Percentiles rank a stretch among this genome's conserved stretches.
Evolutionary conservation across 2,113 vertebrate genomes (phyloP).

Genomic region (Clarias magur): DNA sequence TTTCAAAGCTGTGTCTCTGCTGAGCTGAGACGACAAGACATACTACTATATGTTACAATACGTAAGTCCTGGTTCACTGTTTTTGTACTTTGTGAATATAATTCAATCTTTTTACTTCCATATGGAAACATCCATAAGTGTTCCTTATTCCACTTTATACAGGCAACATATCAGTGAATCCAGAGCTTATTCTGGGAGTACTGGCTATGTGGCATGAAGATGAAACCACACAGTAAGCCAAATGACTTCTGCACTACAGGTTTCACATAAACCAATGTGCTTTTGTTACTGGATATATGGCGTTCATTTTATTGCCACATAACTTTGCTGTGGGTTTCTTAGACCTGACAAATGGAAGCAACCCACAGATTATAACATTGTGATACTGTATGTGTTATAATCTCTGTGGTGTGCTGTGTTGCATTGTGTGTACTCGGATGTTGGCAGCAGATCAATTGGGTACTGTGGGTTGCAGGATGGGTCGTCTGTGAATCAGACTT

Average conservation of each 20-base stretch:
- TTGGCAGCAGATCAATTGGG: too few species aligned
- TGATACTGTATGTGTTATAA: too few species aligned
- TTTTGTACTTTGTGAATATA: too few species aligned
- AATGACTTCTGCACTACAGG: neutral
- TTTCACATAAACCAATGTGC: neutral
- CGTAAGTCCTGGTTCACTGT: neutral
- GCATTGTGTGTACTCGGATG: too few species aligned
- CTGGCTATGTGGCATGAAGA: neutral
- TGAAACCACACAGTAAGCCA: neutral
- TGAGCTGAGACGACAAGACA: neutral
- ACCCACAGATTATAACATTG: too few species aligned
- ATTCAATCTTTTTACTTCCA: too few species aligned
- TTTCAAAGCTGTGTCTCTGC: too few species aligned
- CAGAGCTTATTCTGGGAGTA: neutral
- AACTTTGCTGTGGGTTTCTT: too few species aligned
- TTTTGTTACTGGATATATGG: neutral
- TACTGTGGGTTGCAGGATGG: too few species aligned
- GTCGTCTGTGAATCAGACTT: too few species aligned
- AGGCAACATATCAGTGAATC: neutral
- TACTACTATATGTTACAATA: neutral
- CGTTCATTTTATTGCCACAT: neutral
- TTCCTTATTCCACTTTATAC: neutral
- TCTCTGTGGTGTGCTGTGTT: too few species aligned
- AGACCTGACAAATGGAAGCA: too few species aligned
- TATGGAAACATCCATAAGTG: neutral